Conservation (phyloP, 1,140 invertebrate species). For the Drosophila orena region DNA sequence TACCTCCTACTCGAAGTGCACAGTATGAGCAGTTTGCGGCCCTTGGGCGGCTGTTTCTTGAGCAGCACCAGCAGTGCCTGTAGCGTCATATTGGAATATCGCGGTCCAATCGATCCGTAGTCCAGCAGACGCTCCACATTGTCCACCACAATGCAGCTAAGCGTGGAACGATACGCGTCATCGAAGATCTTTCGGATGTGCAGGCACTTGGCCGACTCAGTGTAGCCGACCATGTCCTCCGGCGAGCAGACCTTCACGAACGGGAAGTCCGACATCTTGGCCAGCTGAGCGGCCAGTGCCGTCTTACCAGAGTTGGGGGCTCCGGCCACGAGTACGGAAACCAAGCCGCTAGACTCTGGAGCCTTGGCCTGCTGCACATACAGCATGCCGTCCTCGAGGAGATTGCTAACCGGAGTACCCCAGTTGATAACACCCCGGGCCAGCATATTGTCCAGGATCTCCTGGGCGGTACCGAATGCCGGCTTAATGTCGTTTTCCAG, state of each 20-base stretch:
- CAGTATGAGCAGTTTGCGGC: constrained; percentile 95
- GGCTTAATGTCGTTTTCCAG: constrained; percentile 99
- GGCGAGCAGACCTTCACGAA: constrained; percentile 99
- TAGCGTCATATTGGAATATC: constrained; percentile 98
- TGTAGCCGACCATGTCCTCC: constrained; percentile 99
- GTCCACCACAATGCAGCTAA: constrained; percentile 98
- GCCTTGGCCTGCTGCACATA: constrained; percentile 95
- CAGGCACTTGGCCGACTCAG: constrained; percentile 97
- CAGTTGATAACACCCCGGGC: constrained; percentile 96
- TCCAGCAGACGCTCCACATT: constrained; percentile 98
- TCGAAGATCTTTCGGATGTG: constrained; percentile 98
- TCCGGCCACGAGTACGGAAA: constrained; percentile 96
- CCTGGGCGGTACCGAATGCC: constrained; percentile 95
- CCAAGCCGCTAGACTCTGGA: constrained; percentile 92
- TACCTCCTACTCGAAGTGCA: constrained; percentile 96
- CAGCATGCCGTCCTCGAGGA: constrained; percentile 96
- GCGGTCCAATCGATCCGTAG: constrained; percentile 98
- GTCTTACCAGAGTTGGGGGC: constrained; percentile 99
- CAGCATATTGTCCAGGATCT: constrained; percentile 93
- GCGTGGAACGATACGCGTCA: constrained; percentile 98
- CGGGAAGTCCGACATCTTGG: constrained; percentile 98
- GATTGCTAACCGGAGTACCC: constrained; percentile 93
- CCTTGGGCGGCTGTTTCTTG: constrained; percentile 97
- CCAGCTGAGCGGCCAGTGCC: constrained; percentile 96
- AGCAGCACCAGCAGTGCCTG: constrained; percentile 97